Conservation (phyloP, 2,113 vertebrate species). For the Anser cygnoides region DNA sequence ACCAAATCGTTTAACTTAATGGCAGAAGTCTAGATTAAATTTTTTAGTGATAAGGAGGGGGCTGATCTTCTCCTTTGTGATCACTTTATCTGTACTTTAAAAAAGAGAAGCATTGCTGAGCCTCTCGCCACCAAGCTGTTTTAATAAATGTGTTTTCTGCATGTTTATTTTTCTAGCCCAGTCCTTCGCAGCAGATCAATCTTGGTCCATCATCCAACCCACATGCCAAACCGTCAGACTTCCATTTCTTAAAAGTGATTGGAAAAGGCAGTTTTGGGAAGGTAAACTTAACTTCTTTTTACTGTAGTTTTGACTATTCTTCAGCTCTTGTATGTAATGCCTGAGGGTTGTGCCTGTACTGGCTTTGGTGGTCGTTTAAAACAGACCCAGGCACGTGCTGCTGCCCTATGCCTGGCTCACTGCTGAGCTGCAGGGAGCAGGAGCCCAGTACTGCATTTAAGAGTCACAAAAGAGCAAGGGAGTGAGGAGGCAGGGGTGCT, state of each 20-base stretch:
- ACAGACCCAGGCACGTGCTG: background rate
- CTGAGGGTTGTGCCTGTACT: accelerated
- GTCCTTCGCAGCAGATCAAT: conserved; percentile 97
- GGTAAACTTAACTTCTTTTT: conserved; percentile 39
- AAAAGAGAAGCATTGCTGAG: background rate
- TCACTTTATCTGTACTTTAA: background rate
- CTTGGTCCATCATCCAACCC: conserved; percentile 97
- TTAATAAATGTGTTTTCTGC: background rate
- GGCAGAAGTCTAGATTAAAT: background rate
- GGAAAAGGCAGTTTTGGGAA: conserved; percentile 99
- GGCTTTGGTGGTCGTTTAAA: background rate
- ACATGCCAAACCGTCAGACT: conserved; percentile 95
- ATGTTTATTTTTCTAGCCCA: conserved; percentile 80
- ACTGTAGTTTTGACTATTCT: background rate
- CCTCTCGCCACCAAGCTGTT: background rate
- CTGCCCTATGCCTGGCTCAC: background rate
- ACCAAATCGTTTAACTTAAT: background rate
- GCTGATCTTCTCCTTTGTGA: background rate
- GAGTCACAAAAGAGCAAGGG: background rate
- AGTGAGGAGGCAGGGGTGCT: background rate
- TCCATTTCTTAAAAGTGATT: conserved; percentile 98
- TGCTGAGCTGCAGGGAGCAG: background rate
- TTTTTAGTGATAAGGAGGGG: background rate
- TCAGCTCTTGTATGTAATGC: background rate
- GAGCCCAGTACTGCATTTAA: background rate